phyloP scores from a whole-genome alignment of 2,888 invertebrate species.

The Trichacis sp. region DNA sequence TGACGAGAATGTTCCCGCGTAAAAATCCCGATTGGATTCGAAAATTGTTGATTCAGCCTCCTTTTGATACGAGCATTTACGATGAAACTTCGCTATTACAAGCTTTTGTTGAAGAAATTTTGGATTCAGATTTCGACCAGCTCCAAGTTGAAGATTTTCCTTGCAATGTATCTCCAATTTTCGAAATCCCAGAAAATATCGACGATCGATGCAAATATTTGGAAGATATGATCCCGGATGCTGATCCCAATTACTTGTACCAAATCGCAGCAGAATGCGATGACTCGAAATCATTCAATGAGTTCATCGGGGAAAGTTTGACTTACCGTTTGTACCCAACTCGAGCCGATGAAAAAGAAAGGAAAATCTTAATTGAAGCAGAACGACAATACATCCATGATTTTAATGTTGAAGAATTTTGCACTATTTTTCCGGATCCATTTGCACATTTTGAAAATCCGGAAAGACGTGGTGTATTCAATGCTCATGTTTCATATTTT shows the following conservation, averaged over 20 bases:
- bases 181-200: neutral
- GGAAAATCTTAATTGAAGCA: neutral
- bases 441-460: slow-evolving; percentile 55
- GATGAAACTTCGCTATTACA: neutral
- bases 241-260: slow-evolving; percentile 55
- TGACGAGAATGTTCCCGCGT: slow-evolving; percentile 7
- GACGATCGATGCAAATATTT: slow-evolving; percentile 24
- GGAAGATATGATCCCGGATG: slow-evolving; percentile 58
- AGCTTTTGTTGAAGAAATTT: slow-evolving; percentile 1
- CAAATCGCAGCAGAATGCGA: neutral
- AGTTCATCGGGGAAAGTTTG: neutral
- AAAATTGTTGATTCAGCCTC: slow-evolving; percentile 21
- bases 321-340: neutral
- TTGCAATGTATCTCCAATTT: no score
- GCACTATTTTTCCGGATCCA: slow-evolving; percentile 70
- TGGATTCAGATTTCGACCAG: neutral
- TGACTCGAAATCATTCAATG: neutral
- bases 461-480: slow-evolving; percentile 17
- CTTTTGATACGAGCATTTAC: slow-evolving; percentile 7
- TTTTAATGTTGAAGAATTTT: slow-evolving; percentile 67
- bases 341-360: neutral
- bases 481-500: no score
- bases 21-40: slow-evolving; percentile 10
- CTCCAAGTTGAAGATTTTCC: no score
- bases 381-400: slow-evolving; percentile 64